Evolutionary conservation across 1,140 invertebrate species (phyloP).

Genomic region (Zaprionus taronus): DNA sequence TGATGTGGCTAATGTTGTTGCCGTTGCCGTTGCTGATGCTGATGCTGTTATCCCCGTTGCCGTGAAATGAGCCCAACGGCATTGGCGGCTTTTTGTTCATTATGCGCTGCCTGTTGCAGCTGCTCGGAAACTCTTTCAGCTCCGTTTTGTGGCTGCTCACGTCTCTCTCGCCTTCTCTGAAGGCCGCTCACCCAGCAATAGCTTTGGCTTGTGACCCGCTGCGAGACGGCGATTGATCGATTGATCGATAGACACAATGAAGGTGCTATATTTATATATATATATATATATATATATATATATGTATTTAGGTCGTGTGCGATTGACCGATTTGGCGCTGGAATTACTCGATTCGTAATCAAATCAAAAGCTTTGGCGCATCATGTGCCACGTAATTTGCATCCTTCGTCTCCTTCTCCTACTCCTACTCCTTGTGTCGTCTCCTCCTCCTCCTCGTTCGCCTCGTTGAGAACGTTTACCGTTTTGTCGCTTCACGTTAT

Average conservation of each 20-base stretch:
- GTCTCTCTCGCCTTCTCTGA: background rate
- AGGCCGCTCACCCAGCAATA: background rate
- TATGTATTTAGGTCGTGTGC: background rate
- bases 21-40: conserved; percentile 9
- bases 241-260: conserved; percentile 13
- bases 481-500: conserved; percentile 59
- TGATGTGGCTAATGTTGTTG: conserved; percentile 26
- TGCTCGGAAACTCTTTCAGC: conserved; percentile 9
- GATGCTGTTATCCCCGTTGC: conserved; percentile 42
- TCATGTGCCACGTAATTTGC: conserved; percentile 72
- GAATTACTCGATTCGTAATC: conserved; percentile 52
- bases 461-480: conserved; percentile 47
- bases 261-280: background rate
- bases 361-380: conserved; percentile 71
- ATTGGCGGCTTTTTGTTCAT: conserved; percentile 79
- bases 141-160: conserved; percentile 17
- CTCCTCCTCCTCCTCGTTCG: background rate
- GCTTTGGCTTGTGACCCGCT: background rate
- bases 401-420: conserved; percentile 26
- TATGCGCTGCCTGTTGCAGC: conserved; percentile 21
- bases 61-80: conserved; percentile 70
- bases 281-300: background rate
- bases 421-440: background rate
- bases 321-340: conserved; percentile 17
- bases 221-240: background rate